A percentile compares a stretch with the other conserved stretches of the same genome.
Conservation (phyloP, 2,797 vertebrate species). For the Crotalus adamanteus region DNA sequence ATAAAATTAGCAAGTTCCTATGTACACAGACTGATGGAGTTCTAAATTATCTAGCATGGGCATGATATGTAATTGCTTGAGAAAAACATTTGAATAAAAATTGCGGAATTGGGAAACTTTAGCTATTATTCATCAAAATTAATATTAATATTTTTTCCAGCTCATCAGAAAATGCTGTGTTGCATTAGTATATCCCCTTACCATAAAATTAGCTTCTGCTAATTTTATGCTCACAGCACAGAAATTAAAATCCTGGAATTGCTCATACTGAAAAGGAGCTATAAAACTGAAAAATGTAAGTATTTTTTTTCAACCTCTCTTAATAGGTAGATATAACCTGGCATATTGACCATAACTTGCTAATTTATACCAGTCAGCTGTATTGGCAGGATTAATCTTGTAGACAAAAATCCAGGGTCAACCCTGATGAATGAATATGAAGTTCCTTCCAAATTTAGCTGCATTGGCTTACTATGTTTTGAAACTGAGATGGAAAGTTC, state of each 20-base stretch:
- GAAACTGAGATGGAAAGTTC: neutral
- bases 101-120: neutral
- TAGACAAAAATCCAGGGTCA: neutral
- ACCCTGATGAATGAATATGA: neutral
- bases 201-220: neutral
- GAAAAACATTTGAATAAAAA: neutral
- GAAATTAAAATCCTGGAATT: neutral
- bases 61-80: neutral
- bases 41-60: neutral
- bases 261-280: neutral
- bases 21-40: neutral
- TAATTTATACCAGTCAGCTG: neutral
- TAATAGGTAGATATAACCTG: neutral
- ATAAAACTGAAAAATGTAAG: neutral
- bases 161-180: neutral
- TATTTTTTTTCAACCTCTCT: neutral
- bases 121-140: neutral
- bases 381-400: neutral
- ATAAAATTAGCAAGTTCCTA: neutral
- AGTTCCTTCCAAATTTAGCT: neutral
- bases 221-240: neutral
- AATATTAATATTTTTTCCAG: neutral
- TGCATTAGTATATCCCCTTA: neutral
- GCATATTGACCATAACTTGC: neutral
- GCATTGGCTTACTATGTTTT: neutral